phyloP scores from a whole-genome alignment of 30 jellyfish, hydroid and myxozoan species.

The Cassiopea andromeda region DNA sequence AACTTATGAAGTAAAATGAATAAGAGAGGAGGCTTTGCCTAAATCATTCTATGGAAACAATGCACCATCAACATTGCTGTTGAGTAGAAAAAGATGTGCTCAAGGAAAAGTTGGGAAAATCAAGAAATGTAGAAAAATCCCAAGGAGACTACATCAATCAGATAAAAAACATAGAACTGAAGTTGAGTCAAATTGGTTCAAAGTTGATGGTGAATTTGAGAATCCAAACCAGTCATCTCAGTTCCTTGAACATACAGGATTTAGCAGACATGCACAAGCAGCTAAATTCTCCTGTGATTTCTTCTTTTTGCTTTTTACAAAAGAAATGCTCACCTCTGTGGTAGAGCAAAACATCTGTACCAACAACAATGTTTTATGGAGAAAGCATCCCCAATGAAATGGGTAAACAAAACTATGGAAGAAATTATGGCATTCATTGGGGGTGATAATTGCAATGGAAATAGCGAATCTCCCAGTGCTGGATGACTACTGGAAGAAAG shows the following conservation, averaged over 20 bases:
- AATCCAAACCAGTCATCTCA: conserved; percentile 17
- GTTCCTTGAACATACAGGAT: neutral
- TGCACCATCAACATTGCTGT: neutral
- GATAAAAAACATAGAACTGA: neutral
- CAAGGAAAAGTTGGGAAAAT: neutral
- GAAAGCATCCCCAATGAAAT: conserved; percentile 55
- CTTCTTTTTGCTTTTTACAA: conserved; percentile 12
- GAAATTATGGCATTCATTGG: conserved; percentile 64
- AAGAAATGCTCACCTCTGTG: conserved; percentile 5
- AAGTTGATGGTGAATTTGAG: neutral
- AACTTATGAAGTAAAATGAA: neutral
- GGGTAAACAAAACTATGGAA: conserved; percentile 30
- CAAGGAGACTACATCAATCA: neutral
- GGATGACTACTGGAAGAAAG: conserved; percentile 51
- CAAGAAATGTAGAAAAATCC: neutral
- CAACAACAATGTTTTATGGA: neutral
- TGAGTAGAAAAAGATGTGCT: neutral
- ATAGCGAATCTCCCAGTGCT: conserved; percentile 43
- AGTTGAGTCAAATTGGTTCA: neutral
- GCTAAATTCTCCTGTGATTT: conserved; percentile 27
- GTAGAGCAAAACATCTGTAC: conserved; percentile 53
- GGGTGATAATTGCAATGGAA: conserved; percentile 54
- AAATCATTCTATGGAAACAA: neutral
- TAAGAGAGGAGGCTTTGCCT: neutral
- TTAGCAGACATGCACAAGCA: neutral